Percentiles rank a stretch among this genome's conserved stretches.
Evolutionary conservation across 2,113 vertebrate species (phyloP).

Genomic region (Anoplopoma fimbria): DNA sequence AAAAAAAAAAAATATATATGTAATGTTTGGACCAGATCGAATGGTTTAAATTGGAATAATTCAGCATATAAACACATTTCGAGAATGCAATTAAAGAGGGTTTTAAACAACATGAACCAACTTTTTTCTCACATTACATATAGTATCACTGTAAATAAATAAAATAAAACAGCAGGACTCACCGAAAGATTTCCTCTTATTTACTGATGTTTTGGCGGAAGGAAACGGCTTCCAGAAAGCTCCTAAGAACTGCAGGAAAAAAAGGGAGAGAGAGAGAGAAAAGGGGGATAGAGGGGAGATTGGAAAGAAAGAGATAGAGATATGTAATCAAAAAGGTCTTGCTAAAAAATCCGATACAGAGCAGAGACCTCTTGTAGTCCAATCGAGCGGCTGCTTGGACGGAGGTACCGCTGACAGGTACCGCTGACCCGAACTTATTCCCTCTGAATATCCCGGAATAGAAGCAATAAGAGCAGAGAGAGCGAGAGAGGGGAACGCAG

Average conservation of each 20-base stretch:
- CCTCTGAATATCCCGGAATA: slow-evolving; percentile 54
- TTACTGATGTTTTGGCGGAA: slow-evolving; percentile 73
- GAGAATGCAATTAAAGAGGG: background rate
- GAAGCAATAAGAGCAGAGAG: slow-evolving; percentile 43
- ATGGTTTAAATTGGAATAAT: background rate
- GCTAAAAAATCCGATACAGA: slow-evolving; percentile 70
- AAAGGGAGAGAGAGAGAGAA: background rate
- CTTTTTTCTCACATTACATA: background rate
- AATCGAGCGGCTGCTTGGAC: slow-evolving; percentile 61
- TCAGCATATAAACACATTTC: background rate
- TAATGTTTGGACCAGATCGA: too few species aligned
- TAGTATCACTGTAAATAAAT: background rate
- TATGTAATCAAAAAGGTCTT: slow-evolving; percentile 70
- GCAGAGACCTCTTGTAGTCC: slow-evolving; percentile 64
- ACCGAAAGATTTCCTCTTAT: slow-evolving; percentile 81
- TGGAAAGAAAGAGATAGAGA: slow-evolving; percentile 49
- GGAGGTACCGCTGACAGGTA: slow-evolving; percentile 59
- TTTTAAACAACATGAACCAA: background rate
- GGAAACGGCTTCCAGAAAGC: slow-evolving; percentile 72
- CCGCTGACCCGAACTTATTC: slow-evolving; percentile 69
- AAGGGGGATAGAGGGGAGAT: background rate
- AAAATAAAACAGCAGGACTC: slow-evolving; percentile 72
- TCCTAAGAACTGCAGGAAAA: slow-evolving; percentile 74
- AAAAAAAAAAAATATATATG: background rate
- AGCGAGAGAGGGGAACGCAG: slow-evolving; percentile 18